Conservation (phyloP, 2,888 invertebrate genomes). For the Atethmia centrago region DNA sequence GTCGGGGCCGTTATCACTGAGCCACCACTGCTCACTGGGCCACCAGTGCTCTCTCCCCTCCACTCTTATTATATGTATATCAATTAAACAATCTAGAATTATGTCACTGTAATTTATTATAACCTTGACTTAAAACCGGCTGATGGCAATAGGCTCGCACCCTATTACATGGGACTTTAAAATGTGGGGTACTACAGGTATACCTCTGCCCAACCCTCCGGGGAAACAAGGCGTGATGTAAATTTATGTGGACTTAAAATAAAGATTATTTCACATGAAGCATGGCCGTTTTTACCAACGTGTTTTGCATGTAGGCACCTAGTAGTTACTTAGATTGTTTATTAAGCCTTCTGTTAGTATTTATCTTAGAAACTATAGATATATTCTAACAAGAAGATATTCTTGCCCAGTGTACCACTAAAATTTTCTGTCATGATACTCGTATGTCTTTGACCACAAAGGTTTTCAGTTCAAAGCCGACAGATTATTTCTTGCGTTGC, state of each 20-base stretch:
- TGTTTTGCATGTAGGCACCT: not conserved
- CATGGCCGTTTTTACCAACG: not conserved
- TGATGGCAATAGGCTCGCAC: too few relatives aligned
- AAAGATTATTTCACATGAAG: not conserved
- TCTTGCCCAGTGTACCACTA: not conserved
- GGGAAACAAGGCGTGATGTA: too few relatives aligned
- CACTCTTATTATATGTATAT: too few relatives aligned
- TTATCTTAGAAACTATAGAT: not conserved
- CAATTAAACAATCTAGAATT: not conserved
- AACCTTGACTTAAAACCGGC: not conserved
- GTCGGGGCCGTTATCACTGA: too few relatives aligned
- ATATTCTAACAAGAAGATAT: not conserved
- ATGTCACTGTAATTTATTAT: not conserved
- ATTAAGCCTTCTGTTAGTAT: not conserved
- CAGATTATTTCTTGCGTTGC: constrained; percentile 40
- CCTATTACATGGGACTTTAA: too few relatives aligned
- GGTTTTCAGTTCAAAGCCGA: constrained; percentile 34
- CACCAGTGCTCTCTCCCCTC: too few relatives aligned
- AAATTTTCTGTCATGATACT: not conserved
- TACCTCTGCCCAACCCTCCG: too few relatives aligned
- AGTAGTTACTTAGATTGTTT: not conserved
- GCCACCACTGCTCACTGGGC: too few relatives aligned
- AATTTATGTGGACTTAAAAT: too few relatives aligned
- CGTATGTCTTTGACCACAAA: constrained; percentile 34
- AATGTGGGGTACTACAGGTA: too few relatives aligned